Evolutionary conservation across 2,113 vertebrate species (phyloP).

Genomic region (Dromiciops gliroides): DNA sequence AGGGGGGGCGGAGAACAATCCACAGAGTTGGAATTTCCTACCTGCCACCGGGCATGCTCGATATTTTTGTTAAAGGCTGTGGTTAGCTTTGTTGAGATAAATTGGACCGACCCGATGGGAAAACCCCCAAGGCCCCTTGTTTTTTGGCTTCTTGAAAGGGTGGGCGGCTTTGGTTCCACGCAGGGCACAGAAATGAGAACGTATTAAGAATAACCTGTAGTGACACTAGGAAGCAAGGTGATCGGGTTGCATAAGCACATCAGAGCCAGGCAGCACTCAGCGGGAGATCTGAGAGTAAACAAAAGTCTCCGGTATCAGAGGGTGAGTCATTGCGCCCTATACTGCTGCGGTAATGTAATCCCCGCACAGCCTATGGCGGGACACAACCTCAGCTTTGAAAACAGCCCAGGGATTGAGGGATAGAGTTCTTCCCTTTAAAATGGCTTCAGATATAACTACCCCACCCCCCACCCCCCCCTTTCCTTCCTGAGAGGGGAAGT

Average conservation of each 20-base stretch:
- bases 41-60: neutral
- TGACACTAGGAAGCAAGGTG: slow-evolving; percentile 31
- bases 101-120: neutral
- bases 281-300: slow-evolving; percentile 49
- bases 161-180: slow-evolving; percentile 15
- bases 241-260: slow-evolving; percentile 69
- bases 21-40: slow-evolving; percentile 58
- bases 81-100: slow-evolving; percentile 42
- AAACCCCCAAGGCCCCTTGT: slow-evolving; percentile 25
- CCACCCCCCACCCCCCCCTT: neutral
- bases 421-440: neutral
- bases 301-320: slow-evolving; percentile 53
- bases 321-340: slow-evolving; percentile 42
- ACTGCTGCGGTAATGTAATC: neutral
- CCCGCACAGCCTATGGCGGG: neutral
- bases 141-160: slow-evolving; percentile 4
- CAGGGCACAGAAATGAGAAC: slow-evolving; percentile 38
- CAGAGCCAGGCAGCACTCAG: neutral
- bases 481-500: slow-evolving; percentile 1
- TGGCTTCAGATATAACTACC: neutral
- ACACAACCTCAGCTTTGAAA: neutral
- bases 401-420: neutral
- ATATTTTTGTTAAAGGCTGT: neutral
- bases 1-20: no score
- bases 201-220: slow-evolving; percentile 56